Base-by-base conservation (phyloP, 2,888 invertebrate species). In the Zele albiditarsus region DNA sequence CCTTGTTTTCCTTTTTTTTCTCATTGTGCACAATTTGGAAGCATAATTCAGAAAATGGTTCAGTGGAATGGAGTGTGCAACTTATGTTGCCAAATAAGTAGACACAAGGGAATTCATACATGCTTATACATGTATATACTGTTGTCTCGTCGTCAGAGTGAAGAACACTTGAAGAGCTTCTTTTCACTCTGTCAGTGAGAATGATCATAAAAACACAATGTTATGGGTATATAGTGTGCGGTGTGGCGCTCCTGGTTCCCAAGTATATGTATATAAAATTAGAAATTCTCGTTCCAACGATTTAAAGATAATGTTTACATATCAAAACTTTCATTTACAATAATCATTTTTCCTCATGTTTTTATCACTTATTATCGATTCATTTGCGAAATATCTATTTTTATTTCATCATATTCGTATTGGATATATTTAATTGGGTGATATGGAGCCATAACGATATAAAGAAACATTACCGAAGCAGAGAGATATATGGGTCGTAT, bases 151-250 rank as follows among this genome's bases (percentile, higher is more conserved):
- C 10, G 12, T 12, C 12, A 38, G 8, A 12, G 38, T 38, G 38
- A 12, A 38, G 38, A 42, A 67, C 49, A 28, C 10, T 62, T 58
- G 57, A 31, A 69, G 16, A n/a, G 71, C 73, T 73, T 49, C 57
- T 63, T 49, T 65, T 68, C 31, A 76, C 73, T 76, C 49, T 63
- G 23, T 5, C 46, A 16, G 6, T 74, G 72, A 75, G 71, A 63
- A 58, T 68, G 70, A 69, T 74, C 82, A 75, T 85, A 85, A 86
- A 85, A 84, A 85, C 84, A 5, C n/a, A 46, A 5, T n/a, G 14
- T 4, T 46, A 14, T n/a, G 16, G n/a, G 2, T 46, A 46, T 46
- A 46, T 14, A 82, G 73, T 75, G 80, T 16, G 78, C 80, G 78
- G 80, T 82, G 71, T 77, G 77, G 76, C 73, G 73, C 73, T 69